Evolutionary conservation across 2,888 invertebrate genomes (phyloP).

Genomic region (Caenorhabditis sp.): DNA sequence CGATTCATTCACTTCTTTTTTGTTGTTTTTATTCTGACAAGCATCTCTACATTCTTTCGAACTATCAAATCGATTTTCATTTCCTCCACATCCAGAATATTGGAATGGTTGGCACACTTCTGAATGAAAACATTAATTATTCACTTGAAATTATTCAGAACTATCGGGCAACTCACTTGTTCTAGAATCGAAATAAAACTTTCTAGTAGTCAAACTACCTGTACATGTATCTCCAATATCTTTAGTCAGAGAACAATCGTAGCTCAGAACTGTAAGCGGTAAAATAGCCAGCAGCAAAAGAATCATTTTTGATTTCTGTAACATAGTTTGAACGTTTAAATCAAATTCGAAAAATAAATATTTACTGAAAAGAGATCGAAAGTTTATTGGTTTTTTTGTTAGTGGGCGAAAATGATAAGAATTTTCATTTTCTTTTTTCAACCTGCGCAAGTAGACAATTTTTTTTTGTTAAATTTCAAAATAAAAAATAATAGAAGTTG

Average conservation of each 20-base stretch:
- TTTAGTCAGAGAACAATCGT: conserved; percentile 48
- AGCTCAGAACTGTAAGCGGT: background rate
- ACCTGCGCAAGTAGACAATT: background rate
- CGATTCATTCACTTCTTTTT: background rate
- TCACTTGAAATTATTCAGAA: background rate
- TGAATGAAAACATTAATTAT: conserved; percentile 15
- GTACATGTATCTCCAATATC: conserved; percentile 49
- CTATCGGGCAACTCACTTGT: conserved; percentile 40
- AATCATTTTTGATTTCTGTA: background rate
- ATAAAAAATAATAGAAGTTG: background rate
- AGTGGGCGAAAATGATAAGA: background rate
- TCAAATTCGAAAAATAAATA: background rate
- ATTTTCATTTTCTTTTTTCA: background rate
- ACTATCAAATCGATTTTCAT: conserved; percentile 52
- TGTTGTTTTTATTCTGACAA: conserved; percentile 26
- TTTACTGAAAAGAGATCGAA: background rate
- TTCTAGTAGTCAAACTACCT: conserved; percentile 21
- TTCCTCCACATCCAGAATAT: conserved; percentile 67
- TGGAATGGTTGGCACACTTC: conserved; percentile 68
- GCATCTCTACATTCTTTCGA: conserved; percentile 46
- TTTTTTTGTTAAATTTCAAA: background rate
- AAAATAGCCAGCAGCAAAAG: background rate
- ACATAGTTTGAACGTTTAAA: background rate
- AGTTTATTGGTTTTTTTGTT: background rate
- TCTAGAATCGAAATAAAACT: conserved; percentile 59